Evolutionary conservation across 1,140 invertebrate species (phyloP).

Genomic region (Papilio polyxenes): DNA sequence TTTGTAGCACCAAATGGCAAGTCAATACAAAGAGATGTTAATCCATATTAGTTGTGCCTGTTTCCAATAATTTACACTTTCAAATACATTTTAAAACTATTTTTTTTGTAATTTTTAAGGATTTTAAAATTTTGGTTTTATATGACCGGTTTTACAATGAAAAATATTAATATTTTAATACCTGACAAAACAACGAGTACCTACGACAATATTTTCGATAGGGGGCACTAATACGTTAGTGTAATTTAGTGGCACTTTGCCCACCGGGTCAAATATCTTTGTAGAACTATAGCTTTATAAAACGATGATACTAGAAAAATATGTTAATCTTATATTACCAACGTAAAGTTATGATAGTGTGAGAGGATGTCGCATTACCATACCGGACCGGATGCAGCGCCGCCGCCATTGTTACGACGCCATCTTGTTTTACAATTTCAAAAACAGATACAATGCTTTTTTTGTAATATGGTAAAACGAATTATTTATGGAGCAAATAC

Average conservation of each 20-base stretch:
- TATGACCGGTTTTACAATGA: not conserved
- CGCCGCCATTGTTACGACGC: conserved; percentile 54
- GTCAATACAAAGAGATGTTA: too few species aligned
- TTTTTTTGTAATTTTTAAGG: too few species aligned
- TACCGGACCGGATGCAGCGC: conserved; percentile 52
- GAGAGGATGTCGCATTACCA: conserved; percentile 35
- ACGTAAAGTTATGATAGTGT: not conserved
- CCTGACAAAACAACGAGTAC: too few species aligned
- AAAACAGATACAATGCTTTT: conserved; percentile 38
- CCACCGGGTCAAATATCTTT: too few species aligned
- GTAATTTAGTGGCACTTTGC: too few species aligned
- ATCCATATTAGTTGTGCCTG: too few species aligned
- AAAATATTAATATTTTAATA: not conserved
- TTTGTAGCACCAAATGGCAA: too few species aligned
- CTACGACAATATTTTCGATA: too few species aligned
- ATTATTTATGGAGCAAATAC: conserved; percentile 34
- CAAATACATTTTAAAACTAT: too few species aligned
- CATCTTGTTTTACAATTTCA: conserved; percentile 57
- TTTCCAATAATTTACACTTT: too few species aligned
- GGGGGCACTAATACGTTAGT: too few species aligned
- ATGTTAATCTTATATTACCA: not conserved
- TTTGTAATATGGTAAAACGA: not conserved
- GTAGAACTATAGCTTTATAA: not conserved
- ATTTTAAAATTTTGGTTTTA: too few species aligned
- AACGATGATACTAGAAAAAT: not conserved